Conservation (phyloP, 2,888 invertebrate species). For the Cenopis cana region DNA sequence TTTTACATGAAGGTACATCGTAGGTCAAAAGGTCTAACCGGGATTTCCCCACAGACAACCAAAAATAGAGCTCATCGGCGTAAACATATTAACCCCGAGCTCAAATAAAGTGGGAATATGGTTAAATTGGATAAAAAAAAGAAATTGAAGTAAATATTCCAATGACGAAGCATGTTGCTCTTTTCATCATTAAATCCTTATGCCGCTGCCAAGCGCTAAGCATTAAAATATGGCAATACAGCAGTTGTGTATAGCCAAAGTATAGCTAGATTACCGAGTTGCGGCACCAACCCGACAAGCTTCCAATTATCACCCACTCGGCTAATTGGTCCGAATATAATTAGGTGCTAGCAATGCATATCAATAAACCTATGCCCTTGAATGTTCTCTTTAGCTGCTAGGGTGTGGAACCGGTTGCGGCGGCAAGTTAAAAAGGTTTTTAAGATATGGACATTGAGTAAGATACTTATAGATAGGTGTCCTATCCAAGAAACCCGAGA, state of each 20-base stretch:
- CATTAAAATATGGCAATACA: not conserved
- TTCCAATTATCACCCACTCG: slow-evolving; percentile 19
- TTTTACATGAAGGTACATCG: not conserved
- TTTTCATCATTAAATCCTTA: not conserved
- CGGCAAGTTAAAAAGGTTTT: slow-evolving; percentile 30
- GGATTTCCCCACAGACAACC: too few relatives aligned
- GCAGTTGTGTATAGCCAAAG: not conserved
- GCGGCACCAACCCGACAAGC: slow-evolving; percentile 10
- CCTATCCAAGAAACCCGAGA: not conserved
- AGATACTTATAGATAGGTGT: not conserved
- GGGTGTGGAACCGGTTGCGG: slow-evolving; percentile 32
- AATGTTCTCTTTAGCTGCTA: slow-evolving; percentile 11
- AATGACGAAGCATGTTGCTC: not conserved
- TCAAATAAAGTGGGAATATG: too few relatives aligned
- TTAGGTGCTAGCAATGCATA: slow-evolving; percentile 15
- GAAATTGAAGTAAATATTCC: too few relatives aligned
- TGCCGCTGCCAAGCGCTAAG: not conserved
- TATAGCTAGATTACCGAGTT: slow-evolving; percentile 1
- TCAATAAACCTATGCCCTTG: slow-evolving; percentile 24
- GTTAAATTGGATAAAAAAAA: not conserved
- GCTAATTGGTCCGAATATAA: slow-evolving; percentile 25
- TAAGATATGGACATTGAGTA: not conserved
- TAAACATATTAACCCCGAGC: too few relatives aligned
- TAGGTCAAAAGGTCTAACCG: not conserved
- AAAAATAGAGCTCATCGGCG: not conserved